Evolutionary conservation across 2,113 vertebrate species (phyloP).

Genomic region (Numenius arquata): DNA sequence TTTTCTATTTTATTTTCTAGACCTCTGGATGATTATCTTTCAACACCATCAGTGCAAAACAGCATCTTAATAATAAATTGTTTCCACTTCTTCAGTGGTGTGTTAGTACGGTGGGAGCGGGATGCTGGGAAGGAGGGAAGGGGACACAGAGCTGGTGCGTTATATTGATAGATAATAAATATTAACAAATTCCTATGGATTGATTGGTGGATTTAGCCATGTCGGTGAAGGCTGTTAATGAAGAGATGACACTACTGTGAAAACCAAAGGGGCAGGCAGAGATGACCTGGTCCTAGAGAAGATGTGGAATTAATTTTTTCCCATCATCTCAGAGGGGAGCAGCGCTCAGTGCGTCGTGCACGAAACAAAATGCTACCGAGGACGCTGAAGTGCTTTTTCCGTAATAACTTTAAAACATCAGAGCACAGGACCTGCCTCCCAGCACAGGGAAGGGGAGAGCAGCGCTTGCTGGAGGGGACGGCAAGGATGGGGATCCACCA

Average conservation of each 20-base stretch:
- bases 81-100: rapidly evolving
- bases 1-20: not conserved
- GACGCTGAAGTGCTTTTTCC: not conserved
- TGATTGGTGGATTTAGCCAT: rapidly evolving
- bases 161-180: not conserved
- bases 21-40: not conserved
- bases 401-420: rapidly evolving
- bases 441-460: not conserved
- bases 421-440: rapidly evolving
- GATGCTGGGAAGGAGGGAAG: not conserved
- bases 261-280: not conserved
- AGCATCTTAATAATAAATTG: no score
- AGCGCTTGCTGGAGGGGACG: not conserved
- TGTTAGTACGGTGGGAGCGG: rapidly evolving
- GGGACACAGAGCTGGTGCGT: not conserved
- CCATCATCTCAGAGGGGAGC: not conserved
- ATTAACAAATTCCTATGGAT: not conserved
- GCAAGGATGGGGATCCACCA: not conserved
- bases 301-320: not conserved
- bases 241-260: rapidly evolving
- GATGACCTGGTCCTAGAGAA: not conserved
- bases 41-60: no score
- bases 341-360: rapidly evolving
- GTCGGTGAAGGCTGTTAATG: not conserved
- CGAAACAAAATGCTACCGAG: not conserved